Conservation (phyloP, 1,140 invertebrate species). For the Cydia pomonella region DNA sequence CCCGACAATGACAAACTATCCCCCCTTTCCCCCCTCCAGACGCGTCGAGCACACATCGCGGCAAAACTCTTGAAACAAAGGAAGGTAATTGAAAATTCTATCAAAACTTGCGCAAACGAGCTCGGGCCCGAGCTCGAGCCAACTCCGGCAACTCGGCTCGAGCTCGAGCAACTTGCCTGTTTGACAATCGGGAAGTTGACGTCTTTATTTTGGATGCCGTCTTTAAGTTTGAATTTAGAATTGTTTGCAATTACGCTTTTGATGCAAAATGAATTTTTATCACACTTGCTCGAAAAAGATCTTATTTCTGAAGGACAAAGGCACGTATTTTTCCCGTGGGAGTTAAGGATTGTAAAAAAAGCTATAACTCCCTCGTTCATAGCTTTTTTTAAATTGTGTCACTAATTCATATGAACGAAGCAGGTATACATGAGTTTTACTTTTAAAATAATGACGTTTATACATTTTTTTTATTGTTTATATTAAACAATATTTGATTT, state of each 20-base stretch:
- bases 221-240: conserved; percentile 39
- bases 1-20: conserved; percentile 30
- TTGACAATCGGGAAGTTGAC: conserved; percentile 51
- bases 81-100: conserved; percentile 78
- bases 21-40: conserved; percentile 7
- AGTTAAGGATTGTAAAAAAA: too few relatives aligned
- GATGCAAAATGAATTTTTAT: neutral
- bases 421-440: too few relatives aligned
- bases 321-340: too few relatives aligned
- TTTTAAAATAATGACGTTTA: too few relatives aligned
- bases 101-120: conserved; percentile 72
- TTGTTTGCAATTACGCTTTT: conserved; percentile 38
- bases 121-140: conserved; percentile 46
- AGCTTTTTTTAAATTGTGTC: too few relatives aligned
- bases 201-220: conserved; percentile 46
- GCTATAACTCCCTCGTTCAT: too few relatives aligned
- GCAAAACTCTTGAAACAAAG: conserved; percentile 68
- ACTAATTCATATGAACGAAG: too few relatives aligned
- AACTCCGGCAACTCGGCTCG: conserved; percentile 39
- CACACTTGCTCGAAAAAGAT: too few relatives aligned
- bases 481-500: too few relatives aligned
- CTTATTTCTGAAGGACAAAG: too few relatives aligned
- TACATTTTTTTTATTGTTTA: too few relatives aligned
- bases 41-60: conserved; percentile 34
- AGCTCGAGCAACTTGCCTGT: conserved; percentile 46